Conservation (phyloP, 2,797 vertebrate species). For the Mus spretus region DNA sequence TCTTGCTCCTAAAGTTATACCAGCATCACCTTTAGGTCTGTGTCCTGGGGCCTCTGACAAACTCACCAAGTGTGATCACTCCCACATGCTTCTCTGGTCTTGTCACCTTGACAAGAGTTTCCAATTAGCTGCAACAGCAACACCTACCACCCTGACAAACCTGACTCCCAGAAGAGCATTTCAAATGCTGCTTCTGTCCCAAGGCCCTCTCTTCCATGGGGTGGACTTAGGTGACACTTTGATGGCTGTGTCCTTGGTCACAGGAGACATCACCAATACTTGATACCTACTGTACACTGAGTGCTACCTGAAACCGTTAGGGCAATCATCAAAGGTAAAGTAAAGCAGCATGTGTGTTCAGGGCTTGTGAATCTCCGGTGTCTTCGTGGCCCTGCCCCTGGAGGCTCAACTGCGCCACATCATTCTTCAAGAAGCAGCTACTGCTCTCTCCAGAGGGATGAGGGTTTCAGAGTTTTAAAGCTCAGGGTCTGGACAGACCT, state of each 20-base stretch:
- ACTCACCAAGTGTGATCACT: neutral
- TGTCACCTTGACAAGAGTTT: slow-evolving; percentile 47
- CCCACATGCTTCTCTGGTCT: neutral
- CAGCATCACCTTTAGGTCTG: neutral
- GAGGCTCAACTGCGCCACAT: neutral
- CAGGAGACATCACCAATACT: neutral
- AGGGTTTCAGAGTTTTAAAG: neutral
- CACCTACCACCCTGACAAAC: neutral
- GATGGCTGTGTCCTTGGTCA: neutral
- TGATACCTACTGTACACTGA: neutral
- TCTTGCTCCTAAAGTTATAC: neutral
- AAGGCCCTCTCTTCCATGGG: neutral
- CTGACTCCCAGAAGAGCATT: neutral
- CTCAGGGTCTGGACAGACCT: slow-evolving; percentile 5
- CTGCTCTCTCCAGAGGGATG: neutral
- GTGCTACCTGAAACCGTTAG: neutral
- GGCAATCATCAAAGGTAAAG: neutral
- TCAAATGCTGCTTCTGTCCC: neutral
- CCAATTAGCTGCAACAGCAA: neutral
- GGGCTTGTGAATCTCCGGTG: neutral
- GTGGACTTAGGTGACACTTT: neutral
- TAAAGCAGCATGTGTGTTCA: neutral
- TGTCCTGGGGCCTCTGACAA: neutral
- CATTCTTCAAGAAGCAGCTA: neutral
- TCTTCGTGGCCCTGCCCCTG: neutral